Evolutionary conservation across 2,113 vertebrate species (phyloP).

Genomic region (Chionis minor): DNA sequence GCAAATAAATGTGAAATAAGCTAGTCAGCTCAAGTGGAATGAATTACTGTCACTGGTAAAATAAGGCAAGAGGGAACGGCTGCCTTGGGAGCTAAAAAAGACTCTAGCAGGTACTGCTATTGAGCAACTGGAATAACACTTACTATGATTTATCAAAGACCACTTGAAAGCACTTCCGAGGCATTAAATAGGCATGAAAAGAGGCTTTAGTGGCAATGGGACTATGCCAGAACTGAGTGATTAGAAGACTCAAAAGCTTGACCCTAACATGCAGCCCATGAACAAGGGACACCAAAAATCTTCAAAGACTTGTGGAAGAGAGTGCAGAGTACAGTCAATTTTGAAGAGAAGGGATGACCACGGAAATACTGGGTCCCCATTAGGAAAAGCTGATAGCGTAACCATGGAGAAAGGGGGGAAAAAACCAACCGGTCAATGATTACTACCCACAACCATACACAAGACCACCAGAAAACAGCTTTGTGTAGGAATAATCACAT

Average conservation of each 20-base stretch:
- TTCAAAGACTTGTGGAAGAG: constrained; percentile 30
- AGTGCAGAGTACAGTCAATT: not conserved
- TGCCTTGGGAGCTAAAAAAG: constrained; percentile 75
- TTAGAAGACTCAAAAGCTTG: constrained; percentile 50
- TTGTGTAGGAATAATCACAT: not conserved
- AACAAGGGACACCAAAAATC: constrained; percentile 32
- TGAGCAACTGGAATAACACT: constrained; percentile 80
- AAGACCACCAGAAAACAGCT: not conserved
- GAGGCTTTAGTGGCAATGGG: constrained; percentile 66
- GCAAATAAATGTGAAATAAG: constrained; percentile 74
- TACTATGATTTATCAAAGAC: constrained; percentile 86
- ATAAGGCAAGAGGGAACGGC: constrained; percentile 68
- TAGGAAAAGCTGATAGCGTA: not conserved
- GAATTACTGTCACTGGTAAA: constrained; percentile 79
- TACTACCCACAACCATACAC: not conserved
- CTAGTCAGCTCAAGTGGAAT: constrained; percentile 76
- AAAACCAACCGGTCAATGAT: not conserved
- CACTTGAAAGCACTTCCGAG: constrained; percentile 89
- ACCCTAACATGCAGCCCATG: constrained; percentile 55
- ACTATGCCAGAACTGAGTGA: constrained; percentile 57
- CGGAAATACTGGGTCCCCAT: not conserved
- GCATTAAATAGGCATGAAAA: constrained; percentile 83
- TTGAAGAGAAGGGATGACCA: not conserved
- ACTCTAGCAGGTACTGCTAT: constrained; percentile 75
- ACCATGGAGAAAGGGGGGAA: not conserved